Percentiles rank a stretch among this genome's conserved stretches.
Evolutionary conservation across 2,888 invertebrate genomes (phyloP).

Genomic region (Tiliacea citrago): DNA sequence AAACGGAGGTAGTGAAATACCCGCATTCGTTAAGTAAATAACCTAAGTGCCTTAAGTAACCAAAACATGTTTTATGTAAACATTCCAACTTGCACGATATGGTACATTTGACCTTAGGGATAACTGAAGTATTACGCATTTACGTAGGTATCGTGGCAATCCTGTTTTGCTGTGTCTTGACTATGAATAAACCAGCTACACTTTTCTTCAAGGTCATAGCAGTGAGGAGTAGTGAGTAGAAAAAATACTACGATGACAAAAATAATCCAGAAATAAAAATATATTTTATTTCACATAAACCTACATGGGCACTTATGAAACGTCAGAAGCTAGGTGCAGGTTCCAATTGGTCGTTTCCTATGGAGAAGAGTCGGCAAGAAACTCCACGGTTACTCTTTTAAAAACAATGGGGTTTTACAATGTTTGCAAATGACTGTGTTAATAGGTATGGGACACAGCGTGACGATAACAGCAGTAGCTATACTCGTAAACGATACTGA

Average conservation of each 20-base stretch:
- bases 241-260: neutral
- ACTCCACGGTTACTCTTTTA: too few species aligned
- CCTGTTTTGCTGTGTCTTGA: constrained; percentile 25
- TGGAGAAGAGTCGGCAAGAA: too few species aligned
- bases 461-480: neutral
- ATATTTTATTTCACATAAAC: too few species aligned
- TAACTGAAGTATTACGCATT: constrained; percentile 29
- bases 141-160: constrained; percentile 26
- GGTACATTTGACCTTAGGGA: constrained; percentile 46
- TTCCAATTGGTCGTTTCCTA: too few species aligned
- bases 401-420: too few species aligned
- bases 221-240: neutral
- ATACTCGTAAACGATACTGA: neutral
- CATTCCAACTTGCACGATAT: constrained; percentile 58
- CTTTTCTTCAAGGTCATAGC: neutral
- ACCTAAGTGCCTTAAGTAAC: constrained; percentile 65
- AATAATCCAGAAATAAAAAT: neutral
- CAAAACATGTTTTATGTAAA: constrained; percentile 73
- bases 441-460: too few species aligned
- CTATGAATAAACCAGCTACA: constrained; percentile 43
- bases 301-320: too few species aligned
- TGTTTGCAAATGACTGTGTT: too few species aligned
- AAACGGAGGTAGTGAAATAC: constrained; percentile 63
- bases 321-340: too few species aligned
- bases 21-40: constrained; percentile 68